These are phyloP conservation scores for Sipha flava DNA, from an alignment of 1,140 invertebrate species.

Conservation along the genomic window DNA sequence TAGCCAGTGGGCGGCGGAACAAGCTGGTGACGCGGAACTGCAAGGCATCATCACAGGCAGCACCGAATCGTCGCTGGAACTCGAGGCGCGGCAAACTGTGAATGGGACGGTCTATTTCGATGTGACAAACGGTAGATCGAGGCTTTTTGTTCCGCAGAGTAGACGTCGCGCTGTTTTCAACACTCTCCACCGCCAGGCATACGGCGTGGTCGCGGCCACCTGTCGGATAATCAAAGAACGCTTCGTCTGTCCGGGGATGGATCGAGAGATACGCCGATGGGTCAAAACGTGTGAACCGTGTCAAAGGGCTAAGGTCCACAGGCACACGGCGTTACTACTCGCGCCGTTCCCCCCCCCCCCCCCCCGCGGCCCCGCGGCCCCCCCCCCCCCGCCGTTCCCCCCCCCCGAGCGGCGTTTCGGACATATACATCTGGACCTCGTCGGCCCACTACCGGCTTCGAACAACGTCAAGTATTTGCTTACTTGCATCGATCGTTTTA, in stretches of 20 bases:
- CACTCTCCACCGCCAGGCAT: too few relatives aligned
- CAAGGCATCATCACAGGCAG: background rate
- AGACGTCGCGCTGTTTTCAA: background rate
- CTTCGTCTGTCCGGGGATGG: too few relatives aligned
- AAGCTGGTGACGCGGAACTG: background rate
- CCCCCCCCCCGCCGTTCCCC: background rate
- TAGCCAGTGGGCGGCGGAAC: background rate
- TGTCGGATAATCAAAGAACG: too few relatives aligned
- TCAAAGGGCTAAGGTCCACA: background rate
- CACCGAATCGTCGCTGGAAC: background rate
- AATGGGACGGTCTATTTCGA: too few relatives aligned
- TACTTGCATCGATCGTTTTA: slow-evolving; percentile 40
- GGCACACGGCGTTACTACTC: too few relatives aligned
- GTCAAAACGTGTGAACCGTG: background rate
- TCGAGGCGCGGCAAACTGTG: background rate
- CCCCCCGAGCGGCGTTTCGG: background rate
- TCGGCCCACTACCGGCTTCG: slow-evolving; percentile 41
- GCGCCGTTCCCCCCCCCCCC: background rate
- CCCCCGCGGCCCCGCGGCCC: background rate
- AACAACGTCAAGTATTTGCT: slow-evolving; percentile 38
- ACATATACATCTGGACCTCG: slow-evolving; percentile 46
- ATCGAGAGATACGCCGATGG: background rate
- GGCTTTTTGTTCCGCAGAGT: background rate
- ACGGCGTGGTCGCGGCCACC: too few relatives aligned
- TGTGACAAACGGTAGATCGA: background rate